Evolutionary conservation across 2,113 vertebrate species (phyloP), one percentile per base, ranked within the genome.

Genomic region (Brachirus orientalis): DNA sequence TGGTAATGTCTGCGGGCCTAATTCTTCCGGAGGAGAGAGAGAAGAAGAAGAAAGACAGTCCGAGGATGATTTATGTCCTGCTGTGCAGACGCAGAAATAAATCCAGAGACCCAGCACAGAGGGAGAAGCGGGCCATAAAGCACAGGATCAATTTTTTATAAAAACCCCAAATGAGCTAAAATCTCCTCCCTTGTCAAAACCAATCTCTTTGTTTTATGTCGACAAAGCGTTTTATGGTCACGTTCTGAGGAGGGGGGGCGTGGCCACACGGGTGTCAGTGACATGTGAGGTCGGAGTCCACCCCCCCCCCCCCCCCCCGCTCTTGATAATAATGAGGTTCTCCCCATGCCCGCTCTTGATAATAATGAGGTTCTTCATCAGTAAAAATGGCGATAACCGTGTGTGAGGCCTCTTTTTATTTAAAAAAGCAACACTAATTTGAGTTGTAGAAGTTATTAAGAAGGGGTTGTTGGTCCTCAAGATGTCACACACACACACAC

Each of bases 1-100:
- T 91, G 92, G 92, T 94, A 90, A 93, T 83, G 92, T 93, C 90
- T 93, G 90, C 79, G 90, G 81, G 86, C 63, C 86, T 93, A 92
- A 93, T 92, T 93, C 92, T 93, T 93, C 93, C 93, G 90, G 67
- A 66, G 43, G 48, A 65, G 69, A 76, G 69, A 75, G 63, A 22
- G 35, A 63, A 70, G 69, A 55, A 80, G 68, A 79, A 77, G 77
- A 84, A 81, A 84, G 79, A 67, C 69, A 78, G 82, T 67, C 62
- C 19, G 41, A 68, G 58, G 64, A 75, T 89, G 90, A 93, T 92
- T 93, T 91, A 93, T 91, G 83, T 87, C 86, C 80, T 67, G 84
- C 86, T 82, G 78, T 20, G 75, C 70, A 84, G 84, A 89, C 67
- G 67, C 88, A 78, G 87, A 79, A 90, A 91, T 91, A 91, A 90